Percentiles rank a stretch among this genome's conserved stretches.
phyloP scores from a whole-genome alignment of 2,797 vertebrate genomes.

The Adrianichthys oophorus region DNA sequence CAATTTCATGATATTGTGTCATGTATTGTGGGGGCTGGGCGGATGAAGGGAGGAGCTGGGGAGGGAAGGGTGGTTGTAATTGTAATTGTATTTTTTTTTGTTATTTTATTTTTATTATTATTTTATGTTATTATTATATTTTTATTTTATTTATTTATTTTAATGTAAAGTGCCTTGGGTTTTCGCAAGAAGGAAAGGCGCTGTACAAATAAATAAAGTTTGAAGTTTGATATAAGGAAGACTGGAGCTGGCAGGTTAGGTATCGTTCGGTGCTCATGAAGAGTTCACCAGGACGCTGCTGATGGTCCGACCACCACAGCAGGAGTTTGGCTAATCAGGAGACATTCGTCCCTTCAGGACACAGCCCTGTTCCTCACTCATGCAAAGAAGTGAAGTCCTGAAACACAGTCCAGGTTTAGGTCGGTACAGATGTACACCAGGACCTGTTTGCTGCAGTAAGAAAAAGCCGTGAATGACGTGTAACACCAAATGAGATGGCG shows the following conservation, averaged over 20 bases:
- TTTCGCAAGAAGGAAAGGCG: too few species aligned
- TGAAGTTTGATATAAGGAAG: constrained; percentile 22
- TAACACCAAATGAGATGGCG: constrained; percentile 4
- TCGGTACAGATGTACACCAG: constrained; percentile 26
- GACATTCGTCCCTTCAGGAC: constrained; percentile 27
- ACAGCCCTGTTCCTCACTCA: constrained; percentile 18
- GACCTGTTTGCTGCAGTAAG: constrained; percentile 24
- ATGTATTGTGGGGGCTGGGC: too few species aligned
- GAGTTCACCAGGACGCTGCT: constrained; percentile 46
- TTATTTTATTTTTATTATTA: too few species aligned
- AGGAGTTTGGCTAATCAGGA: constrained; percentile 65
- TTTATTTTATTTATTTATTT: too few species aligned
- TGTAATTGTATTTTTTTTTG: too few species aligned
- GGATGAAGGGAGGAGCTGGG: too few species aligned
- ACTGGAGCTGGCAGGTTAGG: constrained; percentile 32
- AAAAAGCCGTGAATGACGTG: constrained; percentile 27
- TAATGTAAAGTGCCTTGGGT: too few species aligned
- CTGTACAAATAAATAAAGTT: too few species aligned
- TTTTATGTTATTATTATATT: too few species aligned
- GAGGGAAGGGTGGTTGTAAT: too few species aligned
- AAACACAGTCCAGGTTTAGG: constrained; percentile 19
- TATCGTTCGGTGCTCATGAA: constrained; percentile 39
- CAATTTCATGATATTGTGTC: constrained; percentile 33
- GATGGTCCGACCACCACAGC: constrained; percentile 48
- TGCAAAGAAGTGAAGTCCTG: constrained; percentile 17